Conservation (phyloP, 2,888 invertebrate species). For the Drosophila cognata region DNA sequence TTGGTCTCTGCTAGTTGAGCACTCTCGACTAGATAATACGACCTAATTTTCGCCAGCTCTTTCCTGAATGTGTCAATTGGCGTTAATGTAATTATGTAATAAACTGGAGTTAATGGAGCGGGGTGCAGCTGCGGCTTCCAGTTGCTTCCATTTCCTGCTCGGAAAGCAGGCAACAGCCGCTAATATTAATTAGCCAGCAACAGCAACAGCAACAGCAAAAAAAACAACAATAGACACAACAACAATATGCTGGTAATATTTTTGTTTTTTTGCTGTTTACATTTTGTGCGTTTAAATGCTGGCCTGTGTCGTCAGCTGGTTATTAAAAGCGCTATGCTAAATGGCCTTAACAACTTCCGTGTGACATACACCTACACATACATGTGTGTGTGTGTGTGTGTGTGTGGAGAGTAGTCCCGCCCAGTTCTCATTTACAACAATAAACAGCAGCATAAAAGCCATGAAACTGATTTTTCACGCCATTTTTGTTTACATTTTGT, state of each 20-base stretch:
- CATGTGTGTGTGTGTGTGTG: not conserved
- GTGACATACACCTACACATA: constrained; percentile 34
- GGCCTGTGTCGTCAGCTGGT: constrained; percentile 47
- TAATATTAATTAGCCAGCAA: constrained; percentile 70
- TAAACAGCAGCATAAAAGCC: constrained; percentile 79
- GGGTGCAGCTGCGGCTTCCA: constrained; percentile 37
- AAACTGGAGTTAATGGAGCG: constrained; percentile 46
- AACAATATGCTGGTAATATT: constrained; percentile 47
- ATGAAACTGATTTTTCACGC: constrained; percentile 81
- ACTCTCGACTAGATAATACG: not conserved
- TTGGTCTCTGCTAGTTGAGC: not conserved
- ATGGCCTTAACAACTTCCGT: constrained; percentile 79
- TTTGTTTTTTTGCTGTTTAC: constrained; percentile 39
- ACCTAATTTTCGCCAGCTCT: not conserved
- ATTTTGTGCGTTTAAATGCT: constrained; percentile 35
- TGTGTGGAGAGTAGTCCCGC: constrained; percentile 14
- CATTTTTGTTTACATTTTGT: constrained; percentile 77
- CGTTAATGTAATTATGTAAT: constrained; percentile 75
- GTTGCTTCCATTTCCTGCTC: constrained; percentile 47
- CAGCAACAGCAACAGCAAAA: constrained; percentile 9
- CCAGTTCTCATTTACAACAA: constrained; percentile 73
- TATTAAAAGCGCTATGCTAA: constrained; percentile 64
- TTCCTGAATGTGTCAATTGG: constrained; percentile 53
- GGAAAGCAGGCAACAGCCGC: constrained; percentile 59
- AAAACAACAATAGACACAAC: constrained; percentile 1